Evolutionary conservation across 2,888 invertebrate species (phyloP), one percentile per base, ranked within the genome.

Genomic region (Sphaeridia pumilis): DNA sequence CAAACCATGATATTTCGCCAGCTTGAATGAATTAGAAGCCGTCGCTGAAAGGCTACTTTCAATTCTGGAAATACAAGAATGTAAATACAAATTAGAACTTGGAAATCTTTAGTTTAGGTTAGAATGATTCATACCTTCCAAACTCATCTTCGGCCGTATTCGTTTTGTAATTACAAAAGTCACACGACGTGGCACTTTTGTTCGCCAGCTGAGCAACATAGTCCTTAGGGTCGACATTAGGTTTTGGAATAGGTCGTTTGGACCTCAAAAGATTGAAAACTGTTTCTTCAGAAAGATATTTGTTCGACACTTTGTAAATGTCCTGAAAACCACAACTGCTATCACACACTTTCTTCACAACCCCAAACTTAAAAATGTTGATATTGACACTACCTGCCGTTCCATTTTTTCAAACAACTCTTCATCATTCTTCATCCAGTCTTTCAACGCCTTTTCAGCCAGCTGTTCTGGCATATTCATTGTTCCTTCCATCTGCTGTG

Each of bases 1-100:
- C 22, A 73, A 58, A 1, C 69, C 69, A 63, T 73, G 72, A 66
- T 70, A 71, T 36, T 67, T 66, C 45, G 71, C 71, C 27, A 72
- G 59, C 58, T 73, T 73, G 56, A 73, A 73, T 0, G 71, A 67
- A 61, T 73, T 73, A 12, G 72, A 68, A 12, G 70, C 70, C 42
- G 70, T 69, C 46, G 68, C 69, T 12, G 71, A 67, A 46, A 64
- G 62, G 20, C 64, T 59, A 2, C 68, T 67, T 53, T 70, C 69
- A 20, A 72, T 60, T 31, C 66, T 65, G 52, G 28, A 55, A 56
- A 38, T 54, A 24, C 22, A 35, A 24, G 4, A 14, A 46, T n/a
- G n/a, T n/a, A n/a, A n/a, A n/a, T n/a, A n/a, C n/a, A n/a, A n/a
- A n/a, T n/a, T n/a, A n/a, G n/a, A n/a, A n/a, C n/a, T n/a, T n/a